Evolutionary conservation across 1,140 invertebrate genomes (phyloP).

Genomic region (Leptinotarsa lineolata): DNA sequence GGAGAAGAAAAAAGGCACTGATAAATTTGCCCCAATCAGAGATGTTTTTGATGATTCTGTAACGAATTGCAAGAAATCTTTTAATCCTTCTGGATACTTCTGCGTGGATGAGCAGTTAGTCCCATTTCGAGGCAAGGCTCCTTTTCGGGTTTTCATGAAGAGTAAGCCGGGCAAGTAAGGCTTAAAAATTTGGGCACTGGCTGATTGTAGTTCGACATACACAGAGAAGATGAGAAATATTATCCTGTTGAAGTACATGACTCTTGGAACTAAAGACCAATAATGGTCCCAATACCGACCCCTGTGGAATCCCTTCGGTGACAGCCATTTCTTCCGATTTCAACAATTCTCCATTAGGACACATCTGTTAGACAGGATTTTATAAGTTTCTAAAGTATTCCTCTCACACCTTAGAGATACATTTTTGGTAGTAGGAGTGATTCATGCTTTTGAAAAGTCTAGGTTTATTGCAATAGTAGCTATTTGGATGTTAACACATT

Average conservation of each 20-base stretch:
- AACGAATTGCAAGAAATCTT: background rate
- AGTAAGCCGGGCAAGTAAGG: constrained; percentile 41
- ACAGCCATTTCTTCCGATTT: too few relatives aligned
- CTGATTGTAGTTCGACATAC: background rate
- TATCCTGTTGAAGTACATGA: too few relatives aligned
- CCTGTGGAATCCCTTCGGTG: too few relatives aligned
- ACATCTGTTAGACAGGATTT: background rate
- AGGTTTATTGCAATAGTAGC: too few relatives aligned
- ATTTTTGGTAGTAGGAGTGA: too few relatives aligned
- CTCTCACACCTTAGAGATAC: too few relatives aligned
- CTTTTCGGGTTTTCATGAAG: constrained; percentile 45
- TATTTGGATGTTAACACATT: too few relatives aligned
- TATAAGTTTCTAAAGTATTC: background rate
- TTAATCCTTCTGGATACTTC: constrained; percentile 30
- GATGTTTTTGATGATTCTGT: background rate
- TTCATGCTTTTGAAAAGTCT: too few relatives aligned
- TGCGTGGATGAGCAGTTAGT: constrained; percentile 40
- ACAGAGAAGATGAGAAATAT: constrained; percentile 26
- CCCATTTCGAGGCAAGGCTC: constrained; percentile 37
- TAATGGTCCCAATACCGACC: too few relatives aligned
- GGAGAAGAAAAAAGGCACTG: background rate
- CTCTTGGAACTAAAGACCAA: too few relatives aligned
- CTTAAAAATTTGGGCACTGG: constrained; percentile 28
- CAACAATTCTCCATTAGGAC: too few relatives aligned
- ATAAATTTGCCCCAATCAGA: constrained; percentile 9